phyloP scores from a whole-genome alignment of 2,797 vertebrate genomes.

The Cyclopterus lumpus region DNA sequence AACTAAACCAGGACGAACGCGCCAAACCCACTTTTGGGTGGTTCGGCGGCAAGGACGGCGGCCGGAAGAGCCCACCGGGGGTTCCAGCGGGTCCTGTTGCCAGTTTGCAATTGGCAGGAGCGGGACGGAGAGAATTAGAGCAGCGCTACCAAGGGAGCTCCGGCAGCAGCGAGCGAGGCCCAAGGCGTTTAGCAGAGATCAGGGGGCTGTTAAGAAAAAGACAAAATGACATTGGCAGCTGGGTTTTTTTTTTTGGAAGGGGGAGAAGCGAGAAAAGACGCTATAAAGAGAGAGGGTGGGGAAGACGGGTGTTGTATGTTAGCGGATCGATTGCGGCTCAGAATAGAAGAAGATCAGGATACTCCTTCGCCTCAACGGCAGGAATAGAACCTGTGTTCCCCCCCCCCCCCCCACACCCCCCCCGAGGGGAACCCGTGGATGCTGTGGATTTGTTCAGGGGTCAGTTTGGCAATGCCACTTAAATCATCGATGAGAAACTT shows the following conservation, averaged over 20 bases:
- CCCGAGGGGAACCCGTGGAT: constrained; percentile 39
- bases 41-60: constrained; percentile 40
- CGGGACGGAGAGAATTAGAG: constrained; percentile 64
- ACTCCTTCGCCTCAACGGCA: constrained; percentile 63
- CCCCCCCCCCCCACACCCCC: too few relatives aligned
- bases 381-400: constrained; percentile 50
- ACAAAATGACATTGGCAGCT: constrained; percentile 68
- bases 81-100: constrained; percentile 32
- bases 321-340: constrained; percentile 71
- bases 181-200: constrained; percentile 72
- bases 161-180: constrained; percentile 49
- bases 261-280: constrained; percentile 38
- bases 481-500: neutral
- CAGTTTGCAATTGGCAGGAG: constrained; percentile 56
- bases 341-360: constrained; percentile 65
- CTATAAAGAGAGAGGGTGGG: constrained; percentile 57
- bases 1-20: constrained; percentile 35
- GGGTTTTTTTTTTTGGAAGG: constrained; percentile 30
- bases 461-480: constrained; percentile 20
- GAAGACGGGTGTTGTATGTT: constrained; percentile 68
- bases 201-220: constrained; percentile 61
- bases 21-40: constrained; percentile 37
- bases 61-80: constrained; percentile 32
- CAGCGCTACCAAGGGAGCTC: constrained; percentile 66
- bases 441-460: constrained; percentile 46